A percentile compares a stretch with the other conserved stretches of the same genome.
Evolutionary conservation across 2,797 vertebrate genomes (phyloP).

Genomic region (Sphenopsis melanotis): DNA sequence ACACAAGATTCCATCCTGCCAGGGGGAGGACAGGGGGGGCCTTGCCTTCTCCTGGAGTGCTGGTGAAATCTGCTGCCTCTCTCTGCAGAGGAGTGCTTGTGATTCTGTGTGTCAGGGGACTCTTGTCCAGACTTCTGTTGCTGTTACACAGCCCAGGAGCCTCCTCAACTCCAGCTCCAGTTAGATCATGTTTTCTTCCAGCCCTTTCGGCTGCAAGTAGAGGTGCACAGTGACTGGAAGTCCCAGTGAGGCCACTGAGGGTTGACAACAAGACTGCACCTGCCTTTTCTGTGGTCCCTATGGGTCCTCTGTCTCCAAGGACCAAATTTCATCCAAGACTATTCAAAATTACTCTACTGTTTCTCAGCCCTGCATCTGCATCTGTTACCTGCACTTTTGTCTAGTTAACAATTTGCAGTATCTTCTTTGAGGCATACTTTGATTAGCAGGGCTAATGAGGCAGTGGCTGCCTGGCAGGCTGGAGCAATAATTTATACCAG

Average conservation of each 20-base stretch:
- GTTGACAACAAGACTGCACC: background rate
- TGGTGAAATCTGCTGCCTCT: background rate
- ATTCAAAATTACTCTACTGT: background rate
- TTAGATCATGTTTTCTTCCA: background rate
- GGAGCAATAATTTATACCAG: background rate
- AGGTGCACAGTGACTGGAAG: background rate
- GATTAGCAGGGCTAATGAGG: slow-evolving; percentile 39
- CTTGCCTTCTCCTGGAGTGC: accelerated
- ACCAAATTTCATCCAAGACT: background rate
- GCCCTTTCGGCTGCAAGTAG: background rate
- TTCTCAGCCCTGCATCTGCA: background rate
- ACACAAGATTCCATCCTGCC: background rate
- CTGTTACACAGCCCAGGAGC: background rate
- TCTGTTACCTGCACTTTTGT: background rate
- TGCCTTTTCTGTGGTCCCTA: background rate
- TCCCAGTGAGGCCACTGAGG: background rate
- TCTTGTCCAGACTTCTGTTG: background rate
- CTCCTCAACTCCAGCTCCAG: background rate
- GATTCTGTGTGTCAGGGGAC: background rate
- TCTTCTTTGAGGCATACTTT: slow-evolving; percentile 7
- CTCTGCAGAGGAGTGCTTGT: background rate
- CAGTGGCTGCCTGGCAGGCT: background rate
- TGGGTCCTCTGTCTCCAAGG: background rate
- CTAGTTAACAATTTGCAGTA: background rate
- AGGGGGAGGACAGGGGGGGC: background rate